Base-by-base conservation (phyloP, 1,140 invertebrate species). In the Drosophila suzukii region DNA sequence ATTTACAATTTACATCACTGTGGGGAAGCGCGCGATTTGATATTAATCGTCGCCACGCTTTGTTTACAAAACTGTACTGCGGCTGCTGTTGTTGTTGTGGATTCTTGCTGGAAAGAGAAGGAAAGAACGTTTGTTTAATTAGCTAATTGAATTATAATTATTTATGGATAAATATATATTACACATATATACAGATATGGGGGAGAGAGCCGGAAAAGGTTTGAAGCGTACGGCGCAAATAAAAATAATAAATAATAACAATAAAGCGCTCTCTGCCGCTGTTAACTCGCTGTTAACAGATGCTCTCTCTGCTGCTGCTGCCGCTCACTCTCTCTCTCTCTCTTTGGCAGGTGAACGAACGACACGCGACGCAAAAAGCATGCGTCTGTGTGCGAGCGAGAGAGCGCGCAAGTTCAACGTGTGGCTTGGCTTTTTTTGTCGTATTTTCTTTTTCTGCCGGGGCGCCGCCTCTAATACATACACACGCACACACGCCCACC, bases 291-390 rank as follows among this genome's bases (percentile, higher is more conserved):
- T 59, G 66, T 61, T 75, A 58, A 44, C 20, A 32, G 30, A 7
- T 7, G 30, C 32, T 58, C 30, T 32, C 61, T 39, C 38, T 54
- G 56, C 34, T 32, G 49, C 27, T 27, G 27, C 3, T 27, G 27
- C 32, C 15, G 15, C 4, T 1, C 27, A 15, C 44, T 50, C 60
- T 53, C 30, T 36, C 54, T 38, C 24, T 43, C 17, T 70, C 58
- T 62, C 68, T 66, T 61, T 60, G 60, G 59, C 72, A 75, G 72
- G 72, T 75, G 72, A 75, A 75, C 71, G 71, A 74, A 74, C 72
- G 72, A 74, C 72, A 75, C 68, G 70, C 70, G 49, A 75, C 72
- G 70, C 70, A 74, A 62, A 73, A 74, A 73, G 56, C 65, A 67
- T 51, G 47, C 65, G 65, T 51, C 47, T 66, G 65, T 65, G 63